Conservation (phyloP, 2,888 invertebrate genomes). For the Minunthozetes semirufus region DNA sequence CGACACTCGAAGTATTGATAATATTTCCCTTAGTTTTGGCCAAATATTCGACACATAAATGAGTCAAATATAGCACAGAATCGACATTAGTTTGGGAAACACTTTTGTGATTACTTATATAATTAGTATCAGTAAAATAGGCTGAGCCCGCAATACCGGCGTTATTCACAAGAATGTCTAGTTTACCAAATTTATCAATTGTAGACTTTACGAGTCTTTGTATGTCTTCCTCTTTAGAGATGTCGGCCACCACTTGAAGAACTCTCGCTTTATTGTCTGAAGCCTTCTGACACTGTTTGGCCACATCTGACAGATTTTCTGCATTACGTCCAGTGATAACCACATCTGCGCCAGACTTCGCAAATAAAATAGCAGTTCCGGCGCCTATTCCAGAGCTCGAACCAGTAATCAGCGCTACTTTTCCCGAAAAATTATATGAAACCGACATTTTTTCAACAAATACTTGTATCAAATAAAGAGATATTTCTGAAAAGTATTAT, state of each 20-base stretch:
- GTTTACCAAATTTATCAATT: neutral
- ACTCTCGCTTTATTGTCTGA: neutral
- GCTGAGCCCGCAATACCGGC: neutral
- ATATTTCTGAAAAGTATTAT: too few species aligned
- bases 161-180: neutral
- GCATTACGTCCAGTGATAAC: neutral
- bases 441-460: too few species aligned
- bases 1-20: neutral
- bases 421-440: neutral
- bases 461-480: too few species aligned
- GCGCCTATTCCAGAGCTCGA: neutral
- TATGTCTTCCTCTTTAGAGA: neutral
- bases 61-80: neutral
- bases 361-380: neutral
- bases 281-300: neutral
- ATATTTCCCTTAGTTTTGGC: too few species aligned
- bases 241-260: neutral
- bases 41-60: too few species aligned
- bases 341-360: neutral
- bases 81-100: neutral
- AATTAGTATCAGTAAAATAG: neutral
- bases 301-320: neutral
- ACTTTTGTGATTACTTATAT: too few species aligned
- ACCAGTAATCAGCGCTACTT: neutral
- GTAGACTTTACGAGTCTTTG: neutral